Percentiles rank a stretch among this genome's conserved stretches.
These are phyloP conservation scores for Lobophora halterata DNA, from an alignment of 2,888 invertebrate genomes.

Conservation along the genomic window DNA sequence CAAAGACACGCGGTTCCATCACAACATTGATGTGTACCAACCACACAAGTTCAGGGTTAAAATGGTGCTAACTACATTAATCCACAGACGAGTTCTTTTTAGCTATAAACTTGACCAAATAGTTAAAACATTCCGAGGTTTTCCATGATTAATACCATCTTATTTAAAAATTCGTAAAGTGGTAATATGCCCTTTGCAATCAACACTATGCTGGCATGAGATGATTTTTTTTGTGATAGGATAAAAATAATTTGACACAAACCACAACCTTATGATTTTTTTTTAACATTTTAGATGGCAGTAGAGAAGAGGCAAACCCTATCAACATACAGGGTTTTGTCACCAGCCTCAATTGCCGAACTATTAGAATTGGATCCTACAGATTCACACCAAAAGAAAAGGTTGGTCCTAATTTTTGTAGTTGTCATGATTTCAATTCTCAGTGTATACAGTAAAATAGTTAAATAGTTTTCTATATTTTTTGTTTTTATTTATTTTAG, in stretches of 20 bases:
- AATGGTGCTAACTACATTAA: no score
- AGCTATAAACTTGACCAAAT: no score
- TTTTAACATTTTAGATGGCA: constrained; percentile 66
- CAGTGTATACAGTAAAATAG: no score
- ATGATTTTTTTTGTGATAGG: no score
- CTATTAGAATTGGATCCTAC: constrained; percentile 92
- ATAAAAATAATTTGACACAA: no score
- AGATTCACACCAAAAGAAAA: constrained; percentile 88
- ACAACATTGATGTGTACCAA: constrained; percentile 2
- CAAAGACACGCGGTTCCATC: constrained; percentile 11
- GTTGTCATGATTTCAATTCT: no score
- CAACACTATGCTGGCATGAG: no score
- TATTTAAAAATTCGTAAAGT: no score
- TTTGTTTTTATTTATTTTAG: constrained; percentile 69
- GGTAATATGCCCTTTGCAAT: no score
- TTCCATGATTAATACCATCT: no score
- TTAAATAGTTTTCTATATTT: neutral
- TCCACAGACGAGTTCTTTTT: no score
- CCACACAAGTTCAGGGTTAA: constrained; percentile 3
- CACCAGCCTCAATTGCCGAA: constrained; percentile 85
- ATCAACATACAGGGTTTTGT: constrained; percentile 65
- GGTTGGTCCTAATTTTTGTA: constrained; percentile 72
- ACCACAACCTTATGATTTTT: neutral
- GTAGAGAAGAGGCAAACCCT: constrained; percentile 75
- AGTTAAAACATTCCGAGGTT: no score